Base-by-base conservation (phyloP, 2,113 vertebrate species). In the Vidua macroura region DNA sequence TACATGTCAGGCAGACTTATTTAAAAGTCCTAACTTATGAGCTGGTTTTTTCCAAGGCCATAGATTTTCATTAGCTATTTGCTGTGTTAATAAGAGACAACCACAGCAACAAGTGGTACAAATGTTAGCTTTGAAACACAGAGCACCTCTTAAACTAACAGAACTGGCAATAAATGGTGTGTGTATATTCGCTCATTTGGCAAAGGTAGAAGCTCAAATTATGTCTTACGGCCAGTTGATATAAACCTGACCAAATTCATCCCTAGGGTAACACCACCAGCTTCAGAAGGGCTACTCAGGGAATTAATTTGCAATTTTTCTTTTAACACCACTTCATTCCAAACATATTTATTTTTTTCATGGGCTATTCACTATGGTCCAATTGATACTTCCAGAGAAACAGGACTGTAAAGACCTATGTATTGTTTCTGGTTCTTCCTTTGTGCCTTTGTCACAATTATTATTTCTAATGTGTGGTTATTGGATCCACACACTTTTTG, bases 31-130 rank as follows among this genome's bases (percentile, higher is more conserved):
- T 96, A 88, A 96, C 90, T 94, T 96, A 97, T 74, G 94, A 96
- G 82, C 94, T 95, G 90, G 39, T 56, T 96, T 96, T 97, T 96
- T 96, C 94, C 93, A 83, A 72, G 94, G 88, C 68, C 90, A 53
- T 97, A 96, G 90, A 96, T 96, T 95, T 96, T 97, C 95, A 95
- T 97, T 97, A 97, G 88, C 72, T 97, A 63, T 96, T 96, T 95
- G 93, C 96, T 96, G 79, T 92, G 90, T 86, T 96, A 96, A 94
- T 96, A 92, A 83, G 84, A 96, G 92, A 95, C 93, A 96, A 96
- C 93, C 94, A 93, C 94, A 96, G 96, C 76, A 96, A 92, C 85
- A 95, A 96, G 95, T 88, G 88, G 90, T 86, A 88, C 64, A 59
- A 96, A 94, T 88, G 93, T 94, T 96, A 83, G 87, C 95, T 95